phyloP scores from a whole-genome alignment of 1,140 invertebrate species.

The Listronotus bonariensis region DNA sequence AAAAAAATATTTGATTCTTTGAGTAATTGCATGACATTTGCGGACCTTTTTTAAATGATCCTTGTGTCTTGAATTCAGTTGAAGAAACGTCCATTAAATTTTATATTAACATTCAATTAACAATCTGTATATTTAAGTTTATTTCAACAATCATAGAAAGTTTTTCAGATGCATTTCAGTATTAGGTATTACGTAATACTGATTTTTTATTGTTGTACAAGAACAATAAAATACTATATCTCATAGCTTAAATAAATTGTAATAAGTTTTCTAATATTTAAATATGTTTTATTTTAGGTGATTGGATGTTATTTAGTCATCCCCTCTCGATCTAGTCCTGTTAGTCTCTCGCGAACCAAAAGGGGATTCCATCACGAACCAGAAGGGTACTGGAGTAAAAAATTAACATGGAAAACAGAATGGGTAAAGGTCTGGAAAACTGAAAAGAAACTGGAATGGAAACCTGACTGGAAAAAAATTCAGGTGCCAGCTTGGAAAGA shows the following conservation, averaged over 20 bases:
- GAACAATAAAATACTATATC: no score
- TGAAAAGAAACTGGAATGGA: conserved; percentile 67
- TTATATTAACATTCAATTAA: no score
- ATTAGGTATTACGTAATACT: no score
- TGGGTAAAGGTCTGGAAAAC: conserved; percentile 63
- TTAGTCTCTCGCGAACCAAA: conserved; percentile 55
- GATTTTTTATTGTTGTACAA: no score
- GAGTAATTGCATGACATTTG: no score
- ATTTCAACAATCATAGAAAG: no score
- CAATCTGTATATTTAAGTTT: no score
- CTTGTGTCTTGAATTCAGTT: no score
- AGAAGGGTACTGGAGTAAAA: conserved; percentile 68
- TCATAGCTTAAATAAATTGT: neutral
- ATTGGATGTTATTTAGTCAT: conserved; percentile 54
- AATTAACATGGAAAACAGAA: conserved; percentile 68
- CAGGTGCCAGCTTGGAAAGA: conserved; percentile 69
- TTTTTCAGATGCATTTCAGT: no score
- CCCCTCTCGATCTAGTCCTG: conserved; percentile 55
- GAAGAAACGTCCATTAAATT: no score
- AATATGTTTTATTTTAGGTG: conserved; percentile 53
- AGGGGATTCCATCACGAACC: conserved; percentile 58
- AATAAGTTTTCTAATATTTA: neutral
- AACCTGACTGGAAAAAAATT: conserved; percentile 66
- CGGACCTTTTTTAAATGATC: no score
- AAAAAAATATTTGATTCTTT: no score